A percentile compares a stretch with the other conserved stretches of the same genome.
phyloP scores from a whole-genome alignment of 1,140 invertebrate genomes.

The Apocrypta bakeri region DNA sequence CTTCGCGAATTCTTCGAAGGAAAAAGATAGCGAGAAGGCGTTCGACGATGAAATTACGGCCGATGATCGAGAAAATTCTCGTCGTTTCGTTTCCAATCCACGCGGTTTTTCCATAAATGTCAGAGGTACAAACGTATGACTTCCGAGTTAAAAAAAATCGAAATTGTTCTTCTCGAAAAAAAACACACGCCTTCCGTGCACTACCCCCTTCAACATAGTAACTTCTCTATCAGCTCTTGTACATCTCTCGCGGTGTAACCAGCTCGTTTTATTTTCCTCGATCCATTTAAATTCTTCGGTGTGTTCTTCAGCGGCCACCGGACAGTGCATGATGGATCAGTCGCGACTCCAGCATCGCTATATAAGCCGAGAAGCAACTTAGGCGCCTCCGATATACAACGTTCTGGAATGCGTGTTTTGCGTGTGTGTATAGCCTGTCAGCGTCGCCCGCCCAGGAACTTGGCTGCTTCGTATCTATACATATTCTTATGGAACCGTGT shows the following conservation, averaged over 20 bases:
- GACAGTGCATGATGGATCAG: conserved; percentile 55
- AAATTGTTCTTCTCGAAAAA: no score
- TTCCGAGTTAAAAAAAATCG: no score
- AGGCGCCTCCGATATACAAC: conserved; percentile 51
- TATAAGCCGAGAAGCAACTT: background rate
- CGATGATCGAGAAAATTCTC: background rate
- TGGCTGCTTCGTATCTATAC: background rate
- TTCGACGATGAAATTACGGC: background rate
- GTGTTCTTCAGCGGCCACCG: background rate
- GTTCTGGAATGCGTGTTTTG: conserved; percentile 44
- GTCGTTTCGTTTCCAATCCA: background rate
- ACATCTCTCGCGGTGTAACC: background rate
- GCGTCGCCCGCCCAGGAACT: background rate
- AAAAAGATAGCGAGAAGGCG: background rate
- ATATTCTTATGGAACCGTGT: conserved; percentile 30
- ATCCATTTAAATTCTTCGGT: conserved; percentile 13
- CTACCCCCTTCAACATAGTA: no score
- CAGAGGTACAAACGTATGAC: no score
- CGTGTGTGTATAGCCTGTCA: conserved; percentile 48
- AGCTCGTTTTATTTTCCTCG: conserved; percentile 8
- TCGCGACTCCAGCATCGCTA: conserved; percentile 34
- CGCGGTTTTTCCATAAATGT: no score
- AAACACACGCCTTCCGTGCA: no score
- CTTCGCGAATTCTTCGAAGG: background rate
- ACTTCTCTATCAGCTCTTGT: background rate